Percentiles rank a stretch among this genome's conserved stretches.
Evolutionary conservation across 2,888 invertebrate species (phyloP).

Genomic region (Drosophila paucipuncta): DNA sequence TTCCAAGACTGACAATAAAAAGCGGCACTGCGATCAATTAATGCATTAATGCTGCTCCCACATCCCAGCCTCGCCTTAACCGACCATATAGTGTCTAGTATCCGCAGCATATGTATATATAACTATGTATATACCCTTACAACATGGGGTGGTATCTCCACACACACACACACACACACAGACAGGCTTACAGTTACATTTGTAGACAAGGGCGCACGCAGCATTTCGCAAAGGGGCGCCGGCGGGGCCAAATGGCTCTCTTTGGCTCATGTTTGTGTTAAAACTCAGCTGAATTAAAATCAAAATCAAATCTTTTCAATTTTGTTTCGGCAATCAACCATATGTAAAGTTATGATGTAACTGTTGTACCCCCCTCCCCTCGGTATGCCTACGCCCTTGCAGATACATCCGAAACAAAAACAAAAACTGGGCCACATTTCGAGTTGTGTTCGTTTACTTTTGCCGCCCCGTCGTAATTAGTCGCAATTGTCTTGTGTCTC

Average conservation of each 20-base stretch:
- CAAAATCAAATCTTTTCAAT: not conserved
- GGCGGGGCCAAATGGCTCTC: too few relatives aligned
- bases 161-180: constrained; percentile 1
- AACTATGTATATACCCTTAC: not conserved
- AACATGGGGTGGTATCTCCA: not conserved
- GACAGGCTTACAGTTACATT: constrained; percentile 15
- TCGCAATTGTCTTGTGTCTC: constrained; percentile 34
- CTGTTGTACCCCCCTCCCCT: not conserved
- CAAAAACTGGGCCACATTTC: constrained; percentile 28
- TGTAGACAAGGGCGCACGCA: not conserved
- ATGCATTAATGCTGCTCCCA: constrained; percentile 40
- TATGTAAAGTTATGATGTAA: not conserved
- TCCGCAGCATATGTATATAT: not conserved
- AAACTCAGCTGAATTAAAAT: not conserved
- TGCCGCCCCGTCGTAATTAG: constrained; percentile 40
- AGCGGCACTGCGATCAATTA: constrained; percentile 43
- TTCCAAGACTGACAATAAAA: constrained; percentile 51
- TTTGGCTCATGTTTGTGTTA: too few relatives aligned
- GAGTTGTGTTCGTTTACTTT: constrained; percentile 13
- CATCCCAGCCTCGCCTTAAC: not conserved
- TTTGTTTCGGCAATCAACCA: not conserved
- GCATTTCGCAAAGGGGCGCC: not conserved
- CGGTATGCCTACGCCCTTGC: not conserved
- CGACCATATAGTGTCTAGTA: not conserved
- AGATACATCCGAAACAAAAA: not conserved